Percentiles rank a stretch among this genome's conserved stretches.
These are phyloP conservation scores for Fopius arisanus DNA, from an alignment of 1,140 invertebrate species.

Conservation along the genomic window DNA sequence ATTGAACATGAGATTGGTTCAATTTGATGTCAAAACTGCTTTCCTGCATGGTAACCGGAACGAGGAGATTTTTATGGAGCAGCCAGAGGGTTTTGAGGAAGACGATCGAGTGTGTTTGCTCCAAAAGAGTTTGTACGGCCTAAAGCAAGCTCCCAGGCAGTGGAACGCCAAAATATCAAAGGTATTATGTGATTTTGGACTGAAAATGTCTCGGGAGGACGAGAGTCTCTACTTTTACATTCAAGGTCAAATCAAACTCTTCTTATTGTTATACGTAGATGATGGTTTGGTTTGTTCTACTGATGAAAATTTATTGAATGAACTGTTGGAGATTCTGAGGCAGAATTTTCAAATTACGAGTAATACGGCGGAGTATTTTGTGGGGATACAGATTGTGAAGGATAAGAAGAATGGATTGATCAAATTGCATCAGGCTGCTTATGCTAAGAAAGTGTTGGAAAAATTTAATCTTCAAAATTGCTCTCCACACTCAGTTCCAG, in stretches of 20 bases:
- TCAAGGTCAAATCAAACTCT: neutral
- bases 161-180: constrained; percentile 48
- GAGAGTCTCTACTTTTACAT: constrained; percentile 8
- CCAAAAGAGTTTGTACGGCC: constrained; percentile 36
- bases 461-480: constrained; percentile 14
- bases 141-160: constrained; percentile 54
- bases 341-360: constrained; percentile 35
- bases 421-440: constrained; percentile 40
- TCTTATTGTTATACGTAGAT: constrained; percentile 34
- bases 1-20: constrained; percentile 22
- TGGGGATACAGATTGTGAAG: constrained; percentile 37
- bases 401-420: constrained; percentile 19
- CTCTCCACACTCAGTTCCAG: neutral
- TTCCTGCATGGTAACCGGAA: constrained; percentile 55
- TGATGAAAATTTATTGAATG: constrained; percentile 8
- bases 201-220: constrained; percentile 25
- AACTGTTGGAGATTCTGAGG: constrained; percentile 28
- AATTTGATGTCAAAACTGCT: constrained; percentile 54
- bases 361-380: constrained; percentile 22
- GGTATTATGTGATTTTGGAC: constrained; percentile 22
- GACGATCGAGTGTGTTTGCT: constrained; percentile 38
- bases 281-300: constrained; percentile 25
- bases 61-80: constrained; percentile 50
- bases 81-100: constrained; percentile 45
- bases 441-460: constrained; percentile 34